Conservation (phyloP, 1,140 invertebrate species). For the Drosophila virilis region DNA sequence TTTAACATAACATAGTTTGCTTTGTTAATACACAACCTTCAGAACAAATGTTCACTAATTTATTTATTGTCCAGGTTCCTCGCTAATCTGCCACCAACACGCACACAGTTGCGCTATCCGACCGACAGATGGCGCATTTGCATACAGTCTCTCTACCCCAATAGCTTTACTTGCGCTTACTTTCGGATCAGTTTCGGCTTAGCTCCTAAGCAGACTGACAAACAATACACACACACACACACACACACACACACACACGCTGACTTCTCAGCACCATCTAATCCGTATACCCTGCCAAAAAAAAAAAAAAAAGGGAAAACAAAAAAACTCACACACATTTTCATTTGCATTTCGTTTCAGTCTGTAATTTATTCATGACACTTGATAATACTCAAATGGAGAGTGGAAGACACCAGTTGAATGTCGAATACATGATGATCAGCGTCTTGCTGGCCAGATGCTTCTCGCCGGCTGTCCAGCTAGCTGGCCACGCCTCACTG, state of each 20-base stretch:
- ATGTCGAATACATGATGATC: constrained; percentile 32
- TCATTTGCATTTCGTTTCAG: constrained; percentile 28
- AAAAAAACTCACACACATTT: background rate
- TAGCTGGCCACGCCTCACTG: no score
- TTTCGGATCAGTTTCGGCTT: constrained; percentile 5
- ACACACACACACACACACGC: background rate
- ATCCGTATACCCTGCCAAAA: background rate
- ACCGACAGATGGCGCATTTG: constrained; percentile 1
- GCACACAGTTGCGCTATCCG: background rate
- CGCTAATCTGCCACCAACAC: no score
- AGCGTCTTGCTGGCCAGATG: constrained; percentile 18
- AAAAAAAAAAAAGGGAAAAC: background rate
- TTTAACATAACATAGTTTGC: no score
- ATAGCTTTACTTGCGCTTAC: background rate
- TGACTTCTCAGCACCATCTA: background rate
- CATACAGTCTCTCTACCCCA: background rate
- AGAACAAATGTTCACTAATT: no score
- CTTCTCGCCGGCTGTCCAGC: no score
- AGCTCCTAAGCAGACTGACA: background rate
- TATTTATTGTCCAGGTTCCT: no score
- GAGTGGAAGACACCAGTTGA: constrained; percentile 39
- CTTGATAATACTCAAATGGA: constrained; percentile 37
- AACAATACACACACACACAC: background rate
- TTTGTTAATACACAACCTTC: no score
- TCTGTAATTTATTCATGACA: constrained; percentile 43